Base-by-base conservation (phyloP, 2,797 vertebrate species). In the Stomatorhinus walkeri region DNA sequence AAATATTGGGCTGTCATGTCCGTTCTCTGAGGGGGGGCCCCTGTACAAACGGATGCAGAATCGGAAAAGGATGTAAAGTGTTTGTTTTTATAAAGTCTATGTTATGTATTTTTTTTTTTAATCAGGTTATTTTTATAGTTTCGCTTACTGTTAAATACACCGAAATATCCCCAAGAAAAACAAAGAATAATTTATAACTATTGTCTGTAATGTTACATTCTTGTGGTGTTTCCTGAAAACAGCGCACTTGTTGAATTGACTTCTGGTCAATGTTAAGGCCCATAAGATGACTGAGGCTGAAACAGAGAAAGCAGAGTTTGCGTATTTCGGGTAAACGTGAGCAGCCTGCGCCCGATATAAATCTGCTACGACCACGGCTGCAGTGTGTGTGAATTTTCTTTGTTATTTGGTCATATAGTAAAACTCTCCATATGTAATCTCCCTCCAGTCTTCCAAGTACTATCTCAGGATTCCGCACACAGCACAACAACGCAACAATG, bases 331-430 rank as follows among this genome's bases (percentile, higher is more conserved):
- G 16, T 79, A 43, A 14, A 79, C 43, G 32, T 79, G 72, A 79
- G 14, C 28, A 72, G 28, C 24, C 24, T 5, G 9, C 4, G 64
- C 28, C 14, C 36, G 28, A 72, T 16, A 36, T 72, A 72, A 16
- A 72, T 36, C 64, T 72, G 64, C 3, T 5, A 32, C 28, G 32
- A 36, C 68, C 92, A 91, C n/a, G 89, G 48, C 59, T 89, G 92
- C 40, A 90, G 92, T 92, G 90, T 91, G 90, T 92, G 89, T 90
- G 43, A 90, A 91, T 94, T 94, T 93, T 92, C 94, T 91, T 95
- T 95, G 95, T 95, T 94, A 92, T 92, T 40, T 12, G 22, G 16
- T 28, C 7, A 28, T 4, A 9, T 14, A 56, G 46, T 51, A 22
- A 85, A 28, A 85, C 32, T 28, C 22, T 24, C 48, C 9, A 85